Evolutionary conservation across 1,140 invertebrate genomes (phyloP).

Genomic region (Aphelenchoides fujianensis): DNA sequence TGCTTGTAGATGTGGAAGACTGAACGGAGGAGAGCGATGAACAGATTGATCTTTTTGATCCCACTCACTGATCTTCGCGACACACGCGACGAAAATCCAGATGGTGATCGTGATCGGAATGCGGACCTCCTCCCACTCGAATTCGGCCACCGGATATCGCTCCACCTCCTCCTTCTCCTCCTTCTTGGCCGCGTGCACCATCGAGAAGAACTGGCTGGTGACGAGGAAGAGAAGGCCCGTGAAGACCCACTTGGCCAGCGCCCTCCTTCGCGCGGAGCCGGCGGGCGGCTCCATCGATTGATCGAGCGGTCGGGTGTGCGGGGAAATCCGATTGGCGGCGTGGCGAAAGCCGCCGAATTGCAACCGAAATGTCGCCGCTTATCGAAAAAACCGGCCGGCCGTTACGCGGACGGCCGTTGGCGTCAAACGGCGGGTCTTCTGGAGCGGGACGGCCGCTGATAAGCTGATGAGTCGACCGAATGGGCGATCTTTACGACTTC

Average conservation of each 20-base stretch:
- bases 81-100: conserved; percentile 43
- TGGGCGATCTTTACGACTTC: neutral
- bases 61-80: conserved; percentile 42
- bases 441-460: neutral
- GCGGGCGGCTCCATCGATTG: neutral
- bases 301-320: neutral
- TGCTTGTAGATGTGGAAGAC: conserved; percentile 49
- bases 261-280: neutral
- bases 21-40: conserved; percentile 6
- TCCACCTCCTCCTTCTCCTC: conserved; percentile 8
- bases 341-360: too few species aligned
- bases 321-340: neutral
- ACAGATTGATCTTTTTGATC: neutral
- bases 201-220: neutral
- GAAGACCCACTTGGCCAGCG: neutral
- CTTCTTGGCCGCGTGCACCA: conserved; percentile 10
- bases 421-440: neutral
- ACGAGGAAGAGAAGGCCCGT: neutral
- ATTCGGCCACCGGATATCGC: conserved; percentile 26
- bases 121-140: conserved; percentile 34
- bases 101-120: conserved; percentile 36
- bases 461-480: neutral
- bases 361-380: neutral
- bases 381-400: neutral
- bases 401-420: neutral